Evolutionary conservation across 37 sponge, comb jelly and placozoan species (phyloP).

Genomic region (Agelas oroides): DNA sequence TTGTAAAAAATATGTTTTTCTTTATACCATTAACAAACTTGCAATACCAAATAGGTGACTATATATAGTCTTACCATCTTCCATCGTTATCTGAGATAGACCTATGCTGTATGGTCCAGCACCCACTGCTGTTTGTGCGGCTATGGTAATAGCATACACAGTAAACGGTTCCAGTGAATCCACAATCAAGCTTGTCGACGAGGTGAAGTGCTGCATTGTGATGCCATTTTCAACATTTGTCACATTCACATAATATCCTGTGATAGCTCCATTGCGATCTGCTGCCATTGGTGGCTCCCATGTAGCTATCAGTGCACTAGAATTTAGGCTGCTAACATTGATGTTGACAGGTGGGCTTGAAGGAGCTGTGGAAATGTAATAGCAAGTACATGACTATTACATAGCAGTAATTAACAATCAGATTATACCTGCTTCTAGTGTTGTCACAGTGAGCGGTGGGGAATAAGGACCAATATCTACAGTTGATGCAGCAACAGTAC

Average conservation of each 20-base stretch:
- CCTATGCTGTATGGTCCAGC: slow-evolving; percentile 31
- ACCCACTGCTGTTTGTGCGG: slow-evolving; percentile 1
- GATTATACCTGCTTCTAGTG: slow-evolving; percentile 45
- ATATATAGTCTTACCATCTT: slow-evolving; percentile 19
- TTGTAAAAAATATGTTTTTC: too few species aligned
- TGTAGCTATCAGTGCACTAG: background rate
- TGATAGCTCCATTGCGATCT: slow-evolving; percentile 16
- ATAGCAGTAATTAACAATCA: too few species aligned
- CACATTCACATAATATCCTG: background rate
- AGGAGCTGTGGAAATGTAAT: slow-evolving; percentile 1
- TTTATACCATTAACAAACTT: too few species aligned
- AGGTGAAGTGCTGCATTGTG: too few species aligned
- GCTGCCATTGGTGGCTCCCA: slow-evolving; percentile 13
- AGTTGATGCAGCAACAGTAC: slow-evolving; percentile 38
- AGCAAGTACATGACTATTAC: too few species aligned
- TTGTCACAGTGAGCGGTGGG: background rate
- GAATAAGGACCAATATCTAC: slow-evolving; percentile 47
- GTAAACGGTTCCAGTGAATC: background rate
- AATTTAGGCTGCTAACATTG: background rate
- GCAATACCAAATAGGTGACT: too few species aligned
- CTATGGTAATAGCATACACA: too few species aligned
- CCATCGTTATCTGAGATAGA: slow-evolving; percentile 1
- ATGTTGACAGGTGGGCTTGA: slow-evolving; percentile 18
- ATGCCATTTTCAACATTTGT: slow-evolving; percentile 50
- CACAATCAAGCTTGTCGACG: background rate